Percentiles rank a stretch among this genome's conserved stretches.
Evolutionary conservation across 2,797 vertebrate genomes (phyloP).

Genomic region (Malacoraja senta): DNA sequence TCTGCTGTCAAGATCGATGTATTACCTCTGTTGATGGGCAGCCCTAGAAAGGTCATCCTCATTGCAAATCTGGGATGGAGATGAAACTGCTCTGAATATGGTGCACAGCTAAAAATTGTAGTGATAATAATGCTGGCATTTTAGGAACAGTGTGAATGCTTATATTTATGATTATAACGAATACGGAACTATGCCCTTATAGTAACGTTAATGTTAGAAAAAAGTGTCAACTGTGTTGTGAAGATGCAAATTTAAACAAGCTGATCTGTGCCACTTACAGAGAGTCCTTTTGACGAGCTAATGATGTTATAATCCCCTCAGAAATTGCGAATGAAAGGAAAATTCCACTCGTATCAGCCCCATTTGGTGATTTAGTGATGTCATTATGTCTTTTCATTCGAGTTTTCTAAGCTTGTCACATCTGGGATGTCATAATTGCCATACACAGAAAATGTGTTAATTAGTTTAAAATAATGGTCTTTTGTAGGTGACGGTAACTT

Average conservation of each 20-base stretch:
- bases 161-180: background rate
- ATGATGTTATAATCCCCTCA: constrained; percentile 28
- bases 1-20: background rate
- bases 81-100: background rate
- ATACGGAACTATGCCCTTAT: background rate
- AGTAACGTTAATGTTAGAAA: background rate
- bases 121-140: background rate
- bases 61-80: background rate
- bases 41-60: background rate
- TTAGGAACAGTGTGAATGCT: background rate
- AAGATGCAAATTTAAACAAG: constrained; percentile 27
- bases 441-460: background rate
- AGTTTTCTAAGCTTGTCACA: background rate
- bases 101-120: no score
- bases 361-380: background rate
- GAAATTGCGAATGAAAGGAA: constrained; percentile 7
- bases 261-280: constrained; percentile 11
- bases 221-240: constrained; percentile 3
- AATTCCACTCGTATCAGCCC: background rate
- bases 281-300: background rate
- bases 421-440: constrained; percentile 18
- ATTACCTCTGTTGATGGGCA: background rate
- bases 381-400: constrained; percentile 11
- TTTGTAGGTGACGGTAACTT: constrained; percentile 7
- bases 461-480: constrained; percentile 11